phyloP scores from a whole-genome alignment of 2,888 invertebrate species.

The Rhamphomyia laevipes region DNA sequence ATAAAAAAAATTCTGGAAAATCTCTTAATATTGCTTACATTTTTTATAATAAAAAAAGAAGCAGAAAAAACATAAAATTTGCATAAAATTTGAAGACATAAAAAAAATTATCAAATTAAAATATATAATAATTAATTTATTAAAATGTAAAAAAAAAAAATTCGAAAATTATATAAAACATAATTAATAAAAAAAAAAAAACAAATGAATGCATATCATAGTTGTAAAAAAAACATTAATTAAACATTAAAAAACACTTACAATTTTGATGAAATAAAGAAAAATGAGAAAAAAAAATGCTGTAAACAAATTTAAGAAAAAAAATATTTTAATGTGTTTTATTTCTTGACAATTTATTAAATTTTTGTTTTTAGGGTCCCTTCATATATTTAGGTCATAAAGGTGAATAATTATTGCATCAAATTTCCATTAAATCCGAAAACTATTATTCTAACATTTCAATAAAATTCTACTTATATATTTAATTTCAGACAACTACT shows the following conservation, averaged over 20 bases:
- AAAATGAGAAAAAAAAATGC: constrained; percentile 25
- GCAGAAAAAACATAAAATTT: neutral
- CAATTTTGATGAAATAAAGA: constrained; percentile 19
- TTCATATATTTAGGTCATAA: too few species aligned
- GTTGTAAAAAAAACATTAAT: constrained; percentile 49
- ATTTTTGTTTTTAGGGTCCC: too few species aligned
- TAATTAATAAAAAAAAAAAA: constrained; percentile 11
- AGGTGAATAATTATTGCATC: too few species aligned
- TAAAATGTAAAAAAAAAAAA: neutral
- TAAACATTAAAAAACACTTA: constrained; percentile 14
- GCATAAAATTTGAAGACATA: neutral
- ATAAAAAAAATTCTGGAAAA: neutral
- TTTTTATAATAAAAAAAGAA: constrained; percentile 2
- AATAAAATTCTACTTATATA: too few species aligned
- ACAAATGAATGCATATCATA: constrained; percentile 73
- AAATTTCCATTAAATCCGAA: too few species aligned
- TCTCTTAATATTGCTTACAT: neutral
- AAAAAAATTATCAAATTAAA: constrained; percentile 3
- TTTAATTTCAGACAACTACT: too few species aligned
- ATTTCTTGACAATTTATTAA: neutral
- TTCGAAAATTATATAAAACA: neutral
- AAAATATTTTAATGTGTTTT: constrained; percentile 11
- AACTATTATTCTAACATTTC: too few species aligned
- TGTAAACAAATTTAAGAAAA: constrained; percentile 30
- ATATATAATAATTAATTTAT: neutral